Evolutionary conservation across 2,113 vertebrate species (phyloP).

Genomic region (Gobius niger): DNA sequence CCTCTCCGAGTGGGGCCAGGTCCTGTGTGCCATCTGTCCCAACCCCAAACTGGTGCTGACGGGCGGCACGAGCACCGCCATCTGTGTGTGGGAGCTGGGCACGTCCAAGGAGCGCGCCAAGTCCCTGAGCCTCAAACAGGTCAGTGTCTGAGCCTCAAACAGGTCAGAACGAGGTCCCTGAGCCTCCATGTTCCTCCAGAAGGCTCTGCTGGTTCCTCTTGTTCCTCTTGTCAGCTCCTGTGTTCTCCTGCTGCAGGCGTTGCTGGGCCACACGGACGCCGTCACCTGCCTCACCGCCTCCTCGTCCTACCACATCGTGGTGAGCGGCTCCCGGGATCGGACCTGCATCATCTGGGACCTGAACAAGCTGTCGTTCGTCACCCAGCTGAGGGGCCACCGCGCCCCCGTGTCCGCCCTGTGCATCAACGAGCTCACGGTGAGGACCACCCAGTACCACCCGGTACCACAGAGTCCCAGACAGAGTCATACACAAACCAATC

Average conservation of each 20-base stretch:
- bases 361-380: constrained; percentile 94
- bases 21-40: constrained; percentile 93
- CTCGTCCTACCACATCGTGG: constrained; percentile 92
- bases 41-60: constrained; percentile 93
- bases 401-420: constrained; percentile 95
- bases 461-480: too few relatives aligned
- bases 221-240: background rate
- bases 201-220: background rate
- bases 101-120: constrained; percentile 92
- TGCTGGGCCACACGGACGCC: constrained; percentile 95
- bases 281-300: constrained; percentile 93
- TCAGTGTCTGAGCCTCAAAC: constrained; percentile 87
- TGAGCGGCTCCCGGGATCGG: constrained; percentile 93
- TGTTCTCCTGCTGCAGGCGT: constrained; percentile 71
- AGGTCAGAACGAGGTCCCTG: constrained; percentile 88
- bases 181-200: constrained; percentile 58
- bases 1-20: constrained; percentile 96
- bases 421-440: constrained; percentile 95
- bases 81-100: constrained; percentile 96
- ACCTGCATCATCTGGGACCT: constrained; percentile 99
- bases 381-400: constrained; percentile 92
- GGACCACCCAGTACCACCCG: too few relatives aligned
- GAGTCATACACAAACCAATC: too few relatives aligned
- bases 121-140: constrained; percentile 92
- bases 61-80: constrained; percentile 90